Evolutionary conservation across 2,888 invertebrate species (phyloP).

Genomic region (Celastrina argiolus): DNA sequence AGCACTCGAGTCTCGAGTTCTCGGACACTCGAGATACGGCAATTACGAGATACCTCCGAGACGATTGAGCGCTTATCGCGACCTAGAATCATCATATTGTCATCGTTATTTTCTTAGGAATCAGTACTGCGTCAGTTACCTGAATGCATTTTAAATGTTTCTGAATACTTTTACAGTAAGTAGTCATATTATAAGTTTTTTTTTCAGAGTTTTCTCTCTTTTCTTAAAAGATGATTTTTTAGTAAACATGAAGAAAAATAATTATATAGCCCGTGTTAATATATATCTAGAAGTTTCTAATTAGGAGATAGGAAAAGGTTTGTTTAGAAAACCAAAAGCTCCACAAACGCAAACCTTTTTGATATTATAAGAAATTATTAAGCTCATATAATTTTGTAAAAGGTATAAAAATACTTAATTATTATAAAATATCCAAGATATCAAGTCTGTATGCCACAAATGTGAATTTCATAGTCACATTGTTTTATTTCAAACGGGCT

Average conservation of each 20-base stretch:
- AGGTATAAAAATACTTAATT: not conserved
- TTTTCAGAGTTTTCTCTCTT: not conserved
- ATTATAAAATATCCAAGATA: not conserved
- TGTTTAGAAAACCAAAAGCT: too few species aligned
- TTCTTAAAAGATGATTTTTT: not conserved
- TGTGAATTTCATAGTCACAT: slow-evolving; percentile 1
- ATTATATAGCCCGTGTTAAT: too few species aligned
- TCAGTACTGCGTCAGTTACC: not conserved
- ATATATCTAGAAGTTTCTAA: too few species aligned
- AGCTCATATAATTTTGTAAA: too few species aligned
- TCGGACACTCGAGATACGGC: slow-evolving; percentile 29
- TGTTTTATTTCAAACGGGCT: slow-evolving; percentile 9
- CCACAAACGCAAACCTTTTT: too few species aligned
- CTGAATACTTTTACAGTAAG: too few species aligned
- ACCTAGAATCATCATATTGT: not conserved
- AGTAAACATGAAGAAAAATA: too few species aligned
- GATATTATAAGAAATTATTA: too few species aligned
- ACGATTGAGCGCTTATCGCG: slow-evolving; percentile 32
- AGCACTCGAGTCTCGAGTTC: slow-evolving; percentile 22
- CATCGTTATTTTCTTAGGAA: slow-evolving; percentile 15
- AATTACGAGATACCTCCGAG: slow-evolving; percentile 33
- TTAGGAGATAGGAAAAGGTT: too few species aligned
- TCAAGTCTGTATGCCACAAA: not conserved
- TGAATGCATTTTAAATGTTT: too few species aligned
- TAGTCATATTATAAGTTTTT: not conserved